Percentiles rank a stretch among this genome's conserved stretches.
phyloP scores from a whole-genome alignment of 2,113 vertebrate genomes.

The Neodon shergylaensis region DNA sequence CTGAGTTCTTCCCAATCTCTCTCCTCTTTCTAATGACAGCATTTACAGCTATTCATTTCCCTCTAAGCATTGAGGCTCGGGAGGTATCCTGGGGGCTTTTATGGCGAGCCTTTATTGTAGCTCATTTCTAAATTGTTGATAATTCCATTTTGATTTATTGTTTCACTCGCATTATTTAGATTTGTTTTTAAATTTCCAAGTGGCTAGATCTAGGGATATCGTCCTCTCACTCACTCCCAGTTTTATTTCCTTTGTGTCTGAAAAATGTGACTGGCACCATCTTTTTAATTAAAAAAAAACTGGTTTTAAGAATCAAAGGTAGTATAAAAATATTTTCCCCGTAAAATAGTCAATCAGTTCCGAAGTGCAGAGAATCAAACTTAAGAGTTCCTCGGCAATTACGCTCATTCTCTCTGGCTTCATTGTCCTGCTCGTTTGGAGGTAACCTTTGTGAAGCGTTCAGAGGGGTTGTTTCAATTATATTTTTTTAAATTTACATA shows the following conservation, averaged over 20 bases:
- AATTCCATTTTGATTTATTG: slow-evolving; percentile 66
- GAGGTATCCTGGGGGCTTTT: slow-evolving; percentile 56
- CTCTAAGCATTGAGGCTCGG: slow-evolving; percentile 17
- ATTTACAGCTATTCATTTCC: slow-evolving; percentile 42
- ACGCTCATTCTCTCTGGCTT: not conserved
- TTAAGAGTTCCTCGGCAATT: not conserved
- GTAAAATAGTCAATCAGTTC: slow-evolving; percentile 33
- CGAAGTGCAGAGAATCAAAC: not conserved
- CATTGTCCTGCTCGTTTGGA: not conserved
- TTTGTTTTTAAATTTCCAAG: slow-evolving; percentile 58
- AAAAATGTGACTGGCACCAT: not conserved
- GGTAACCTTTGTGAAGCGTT: slow-evolving; percentile 26
- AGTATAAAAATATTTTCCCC: not conserved
- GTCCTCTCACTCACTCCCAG: not conserved
- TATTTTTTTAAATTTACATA: slow-evolving; percentile 24
- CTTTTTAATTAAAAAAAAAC: slow-evolving; percentile 40
- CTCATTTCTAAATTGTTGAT: slow-evolving; percentile 58
- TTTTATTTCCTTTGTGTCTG: slow-evolving; percentile 39
- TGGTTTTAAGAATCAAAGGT: slow-evolving; percentile 44
- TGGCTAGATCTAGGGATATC: not conserved
- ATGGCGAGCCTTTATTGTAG: slow-evolving; percentile 29
- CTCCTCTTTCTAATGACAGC: slow-evolving; percentile 17
- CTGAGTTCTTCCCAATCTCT: slow-evolving; percentile 13
- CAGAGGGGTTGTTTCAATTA: not conserved
- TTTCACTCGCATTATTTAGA: slow-evolving; percentile 69